phyloP scores from a whole-genome alignment of 2,797 vertebrate species.

The Siniperca undulata region DNA sequence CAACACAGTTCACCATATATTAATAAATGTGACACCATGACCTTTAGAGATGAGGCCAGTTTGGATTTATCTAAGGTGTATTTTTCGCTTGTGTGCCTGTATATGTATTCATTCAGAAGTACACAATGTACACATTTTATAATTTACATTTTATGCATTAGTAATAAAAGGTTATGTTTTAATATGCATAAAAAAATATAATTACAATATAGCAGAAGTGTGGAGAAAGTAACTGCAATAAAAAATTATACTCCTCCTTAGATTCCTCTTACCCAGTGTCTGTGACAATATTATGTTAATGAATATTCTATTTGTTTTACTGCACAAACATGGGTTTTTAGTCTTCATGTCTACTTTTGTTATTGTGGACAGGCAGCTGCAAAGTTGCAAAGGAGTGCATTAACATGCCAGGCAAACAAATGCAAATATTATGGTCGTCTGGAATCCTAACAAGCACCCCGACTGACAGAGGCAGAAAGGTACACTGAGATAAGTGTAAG shows the following conservation, averaged over 20 bases:
- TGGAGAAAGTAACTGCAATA: neutral
- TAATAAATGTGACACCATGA: neutral
- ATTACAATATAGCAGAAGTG: neutral
- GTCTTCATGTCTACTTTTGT: neutral
- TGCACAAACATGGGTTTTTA: slow-evolving; percentile 5
- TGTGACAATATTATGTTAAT: slow-evolving; percentile 7
- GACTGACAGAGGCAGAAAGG: neutral
- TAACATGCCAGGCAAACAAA: slow-evolving; percentile 20
- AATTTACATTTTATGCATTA: neutral
- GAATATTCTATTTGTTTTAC: neutral
- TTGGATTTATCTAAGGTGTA: neutral
- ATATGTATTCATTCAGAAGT: neutral
- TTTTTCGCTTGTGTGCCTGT: neutral
- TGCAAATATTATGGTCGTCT: slow-evolving; percentile 10
- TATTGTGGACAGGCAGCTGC: neutral
- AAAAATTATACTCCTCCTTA: neutral
- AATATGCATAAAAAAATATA: neutral
- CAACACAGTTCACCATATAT: neutral
- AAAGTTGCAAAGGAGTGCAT: slow-evolving; percentile 4
- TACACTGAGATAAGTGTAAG: slow-evolving; percentile 3
- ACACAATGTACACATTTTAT: slow-evolving; percentile 1
- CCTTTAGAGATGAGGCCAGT: neutral
- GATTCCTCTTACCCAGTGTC: neutral
- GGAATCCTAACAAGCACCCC: neutral
- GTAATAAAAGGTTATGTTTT: neutral